Evolutionary conservation across 1,140 invertebrate genomes (phyloP).

Genomic region (Papilio dardanus): DNA sequence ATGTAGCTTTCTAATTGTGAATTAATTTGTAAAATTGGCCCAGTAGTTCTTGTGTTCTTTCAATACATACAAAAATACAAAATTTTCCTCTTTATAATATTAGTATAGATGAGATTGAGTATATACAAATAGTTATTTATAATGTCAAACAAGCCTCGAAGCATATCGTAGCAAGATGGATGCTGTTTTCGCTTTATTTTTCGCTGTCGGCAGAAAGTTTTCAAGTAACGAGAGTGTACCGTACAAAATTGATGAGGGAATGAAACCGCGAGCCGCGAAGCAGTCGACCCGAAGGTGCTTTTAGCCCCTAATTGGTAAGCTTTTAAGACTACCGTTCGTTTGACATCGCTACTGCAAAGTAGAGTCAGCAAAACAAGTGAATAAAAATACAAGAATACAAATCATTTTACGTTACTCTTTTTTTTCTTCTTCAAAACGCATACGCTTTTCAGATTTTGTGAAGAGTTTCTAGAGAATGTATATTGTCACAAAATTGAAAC

Average conservation of each 20-base stretch:
- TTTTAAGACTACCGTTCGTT: conserved; percentile 82
- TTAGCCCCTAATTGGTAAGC: conserved; percentile 82
- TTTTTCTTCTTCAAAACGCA: neutral
- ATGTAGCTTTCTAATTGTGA: too few relatives aligned
- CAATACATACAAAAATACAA: too few relatives aligned
- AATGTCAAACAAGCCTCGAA: conserved; percentile 26
- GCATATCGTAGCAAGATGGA: neutral
- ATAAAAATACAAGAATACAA: neutral
- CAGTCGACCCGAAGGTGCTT: conserved; percentile 77
- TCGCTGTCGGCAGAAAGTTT: conserved; percentile 54
- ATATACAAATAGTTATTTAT: conserved; percentile 1
- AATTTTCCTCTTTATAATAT: too few relatives aligned
- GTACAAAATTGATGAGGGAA: conserved; percentile 78
- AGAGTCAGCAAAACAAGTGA: conserved; percentile 41
- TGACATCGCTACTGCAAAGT: conserved; percentile 59
- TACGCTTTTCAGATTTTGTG: neutral
- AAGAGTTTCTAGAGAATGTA: neutral
- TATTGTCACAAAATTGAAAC: neutral
- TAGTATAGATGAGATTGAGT: too few relatives aligned
- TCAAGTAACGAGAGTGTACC: conserved; percentile 64
- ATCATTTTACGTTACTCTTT: neutral
- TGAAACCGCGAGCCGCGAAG: conserved; percentile 64
- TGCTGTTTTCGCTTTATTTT: conserved; percentile 42
- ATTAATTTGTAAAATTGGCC: too few relatives aligned
- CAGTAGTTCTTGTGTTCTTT: too few relatives aligned